These are phyloP conservation scores for Pinctada fucata DNA, from an alignment of 2,888 invertebrate species.

Conservation along the genomic window DNA sequence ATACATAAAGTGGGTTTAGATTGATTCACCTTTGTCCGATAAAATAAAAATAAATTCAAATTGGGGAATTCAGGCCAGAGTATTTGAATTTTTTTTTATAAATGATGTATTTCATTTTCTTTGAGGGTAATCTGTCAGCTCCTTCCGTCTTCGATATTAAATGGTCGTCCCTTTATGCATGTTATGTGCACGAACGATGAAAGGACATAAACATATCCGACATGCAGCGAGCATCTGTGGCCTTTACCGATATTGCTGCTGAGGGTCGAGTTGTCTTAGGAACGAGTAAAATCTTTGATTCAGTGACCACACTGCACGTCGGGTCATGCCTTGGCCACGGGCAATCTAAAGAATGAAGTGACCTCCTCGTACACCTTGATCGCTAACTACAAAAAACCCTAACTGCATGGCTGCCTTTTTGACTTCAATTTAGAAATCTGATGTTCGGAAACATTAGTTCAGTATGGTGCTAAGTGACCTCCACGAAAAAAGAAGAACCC, in stretches of 20 bases:
- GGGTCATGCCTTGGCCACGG: neutral
- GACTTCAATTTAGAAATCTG: neutral
- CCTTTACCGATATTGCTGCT: neutral
- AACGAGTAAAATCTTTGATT: neutral
- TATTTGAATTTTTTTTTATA: too few relatives aligned
- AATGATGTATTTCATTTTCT: too few relatives aligned
- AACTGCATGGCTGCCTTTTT: neutral
- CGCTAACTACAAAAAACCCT: neutral
- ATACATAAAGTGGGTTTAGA: too few relatives aligned
- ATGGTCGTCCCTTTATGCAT: too few relatives aligned
- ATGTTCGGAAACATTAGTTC: neutral
- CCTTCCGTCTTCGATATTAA: too few relatives aligned
- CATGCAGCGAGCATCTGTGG: neutral
- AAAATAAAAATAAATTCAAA: too few relatives aligned
- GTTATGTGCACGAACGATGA: neutral
- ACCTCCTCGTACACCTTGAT: neutral
- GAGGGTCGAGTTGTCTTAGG: neutral
- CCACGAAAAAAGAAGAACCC: conserved; percentile 13
- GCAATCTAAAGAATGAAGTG: neutral
- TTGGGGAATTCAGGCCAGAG: too few relatives aligned
- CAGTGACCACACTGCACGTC: neutral
- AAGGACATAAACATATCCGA: neutral
- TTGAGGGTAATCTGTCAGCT: too few relatives aligned
- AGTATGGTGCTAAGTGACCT: conserved; percentile 16
- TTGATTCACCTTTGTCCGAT: too few relatives aligned